Base-by-base conservation (phyloP, 2,797 vertebrate species). In the Lepus oiostolus region DNA sequence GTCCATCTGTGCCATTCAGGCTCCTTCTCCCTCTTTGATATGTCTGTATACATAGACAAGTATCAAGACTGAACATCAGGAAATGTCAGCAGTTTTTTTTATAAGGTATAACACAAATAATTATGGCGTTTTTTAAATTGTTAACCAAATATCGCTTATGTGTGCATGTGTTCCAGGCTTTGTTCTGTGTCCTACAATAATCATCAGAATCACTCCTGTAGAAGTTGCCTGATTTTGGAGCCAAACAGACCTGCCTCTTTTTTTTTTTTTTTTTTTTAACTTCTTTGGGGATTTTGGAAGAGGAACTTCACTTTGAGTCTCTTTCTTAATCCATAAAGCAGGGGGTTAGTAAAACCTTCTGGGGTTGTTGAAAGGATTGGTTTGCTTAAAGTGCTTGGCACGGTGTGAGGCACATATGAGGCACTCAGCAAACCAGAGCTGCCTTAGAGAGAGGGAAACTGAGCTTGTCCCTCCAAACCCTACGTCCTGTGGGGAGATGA, bases 221-320 rank as follows among this genome's bases (percentile, higher is more conserved):
- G 52, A 42, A 47, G 65, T 11, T 74, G 11, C 17, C 24, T 88
- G 52, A n/a, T 38, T 88, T 62, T 88, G 2, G 58, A 83, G 65
- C 62, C 70, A 72, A 9, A 38, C 28, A 89, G 42, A 54, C 14
- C 11, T 42, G 77, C 42, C 77, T 92, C 42, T 79, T 77, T 82
- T 8, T 21, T 82, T 50, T 35, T 85, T 50, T n/a, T 35, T 47
- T 89, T 50, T n/a, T 47, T 35, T 10, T 62, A 67, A 30, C 62
- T 86, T 93, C 28, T 24, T 88, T 92, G 38, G n/a, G 92, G 47
- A 94, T 24, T 26, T 83, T 76, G 28, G n/a, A 84, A 84, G 68
- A 90, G 72, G 62, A 87, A 65, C 30, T 63, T 74, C 62, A 63
- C n/a, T 72, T 62, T 32, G 24, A 70, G 21, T 71, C 24, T 74